Percentiles rank a stretch among this genome's conserved stretches.
Conservation (phyloP, 2,888 invertebrate species). For the Heliconius aoede region DNA sequence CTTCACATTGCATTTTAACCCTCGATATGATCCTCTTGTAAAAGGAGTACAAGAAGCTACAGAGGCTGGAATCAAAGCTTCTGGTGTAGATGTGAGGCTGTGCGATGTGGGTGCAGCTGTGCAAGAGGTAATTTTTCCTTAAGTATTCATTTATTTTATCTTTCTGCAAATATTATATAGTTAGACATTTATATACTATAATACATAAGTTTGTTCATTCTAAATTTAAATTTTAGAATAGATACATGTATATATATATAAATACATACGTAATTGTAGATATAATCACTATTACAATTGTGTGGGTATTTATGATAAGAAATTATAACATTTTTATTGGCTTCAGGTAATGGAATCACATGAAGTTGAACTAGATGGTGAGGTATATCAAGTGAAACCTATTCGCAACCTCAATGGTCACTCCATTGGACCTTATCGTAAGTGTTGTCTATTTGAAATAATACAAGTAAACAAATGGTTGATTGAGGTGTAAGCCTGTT, state of each 20-base stretch:
- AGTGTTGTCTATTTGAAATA: slow-evolving; percentile 61
- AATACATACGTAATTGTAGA: too few species aligned
- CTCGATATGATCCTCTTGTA: slow-evolving; percentile 96
- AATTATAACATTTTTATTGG: background rate
- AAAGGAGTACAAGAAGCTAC: slow-evolving; percentile 99
- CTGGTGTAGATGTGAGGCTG: slow-evolving; percentile 98
- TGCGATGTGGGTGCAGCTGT: slow-evolving; percentile 98
- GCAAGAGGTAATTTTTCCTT: slow-evolving; percentile 86
- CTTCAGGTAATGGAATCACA: slow-evolving; percentile 97
- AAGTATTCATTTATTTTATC: background rate
- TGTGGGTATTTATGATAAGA: background rate
- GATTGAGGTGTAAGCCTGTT: too few species aligned
- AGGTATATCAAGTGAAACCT: slow-evolving; percentile 97
- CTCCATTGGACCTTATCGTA: slow-evolving; percentile 99
- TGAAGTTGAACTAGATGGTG: slow-evolving; percentile 98
- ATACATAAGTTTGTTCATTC: too few species aligned
- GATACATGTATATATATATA: too few species aligned
- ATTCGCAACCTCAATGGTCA: slow-evolving; percentile 99
- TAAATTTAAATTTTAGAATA: too few species aligned
- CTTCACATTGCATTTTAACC: slow-evolving; percentile 98
- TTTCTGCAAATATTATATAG: background rate
- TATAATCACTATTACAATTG: background rate
- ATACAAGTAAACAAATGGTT: background rate
- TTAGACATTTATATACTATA: too few species aligned
- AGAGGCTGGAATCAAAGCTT: slow-evolving; percentile 97